A percentile compares a stretch with the other conserved stretches of the same genome.
These are phyloP conservation scores for Hylyphantes graminicola DNA, from an alignment of 1,140 invertebrate species.

Conservation along the genomic window DNA sequence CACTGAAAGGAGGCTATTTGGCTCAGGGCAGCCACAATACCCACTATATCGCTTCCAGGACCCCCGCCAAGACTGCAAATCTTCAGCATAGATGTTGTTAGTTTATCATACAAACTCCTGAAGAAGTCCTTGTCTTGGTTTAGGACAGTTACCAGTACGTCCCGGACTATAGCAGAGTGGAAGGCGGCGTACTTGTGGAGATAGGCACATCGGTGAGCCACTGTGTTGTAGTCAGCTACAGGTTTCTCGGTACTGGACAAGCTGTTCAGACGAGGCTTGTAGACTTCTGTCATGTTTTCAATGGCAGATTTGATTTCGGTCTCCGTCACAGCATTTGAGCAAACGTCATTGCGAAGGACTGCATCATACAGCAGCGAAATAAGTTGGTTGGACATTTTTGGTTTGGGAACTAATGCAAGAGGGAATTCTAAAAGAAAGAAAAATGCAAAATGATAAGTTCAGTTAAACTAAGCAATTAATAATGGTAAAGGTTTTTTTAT, in stretches of 20 bases:
- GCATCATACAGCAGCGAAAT: no score
- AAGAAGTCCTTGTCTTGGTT: neutral
- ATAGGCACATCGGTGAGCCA: neutral
- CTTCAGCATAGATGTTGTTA: neutral
- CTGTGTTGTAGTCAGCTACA: neutral
- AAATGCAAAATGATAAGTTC: no score
- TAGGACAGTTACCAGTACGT: neutral
- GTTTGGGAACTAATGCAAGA: no score
- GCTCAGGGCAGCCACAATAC: slow-evolving; percentile 9
- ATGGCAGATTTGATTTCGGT: neutral
- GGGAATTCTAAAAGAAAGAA: no score
- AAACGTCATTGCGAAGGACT: no score
- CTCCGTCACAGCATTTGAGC: no score
- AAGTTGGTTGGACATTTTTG: no score
- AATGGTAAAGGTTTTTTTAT: no score
- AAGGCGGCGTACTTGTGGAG: neutral
- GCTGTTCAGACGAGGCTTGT: neutral
- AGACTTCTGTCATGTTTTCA: neutral
- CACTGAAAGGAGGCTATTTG: neutral
- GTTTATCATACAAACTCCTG: neutral
- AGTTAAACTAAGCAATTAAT: no score
- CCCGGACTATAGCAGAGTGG: neutral
- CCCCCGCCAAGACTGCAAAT: slow-evolving; percentile 30
- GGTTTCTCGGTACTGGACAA: neutral
- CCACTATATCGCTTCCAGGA: slow-evolving; percentile 18